Conservation (phyloP, 37 sponge, comb jelly and placozoan species). For the Agelas oroides region DNA sequence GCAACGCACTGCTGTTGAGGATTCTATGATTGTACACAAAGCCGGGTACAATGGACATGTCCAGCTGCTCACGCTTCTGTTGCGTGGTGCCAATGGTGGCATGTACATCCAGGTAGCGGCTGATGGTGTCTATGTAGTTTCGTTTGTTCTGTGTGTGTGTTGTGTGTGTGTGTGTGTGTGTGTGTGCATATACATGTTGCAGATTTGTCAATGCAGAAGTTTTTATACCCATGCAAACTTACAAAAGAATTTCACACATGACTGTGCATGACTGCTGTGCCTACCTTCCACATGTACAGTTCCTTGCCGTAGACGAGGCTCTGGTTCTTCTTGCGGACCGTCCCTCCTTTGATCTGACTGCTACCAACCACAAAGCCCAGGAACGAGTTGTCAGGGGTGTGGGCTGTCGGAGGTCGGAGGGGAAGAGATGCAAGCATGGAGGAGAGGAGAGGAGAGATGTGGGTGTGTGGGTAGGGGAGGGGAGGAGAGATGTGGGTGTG, state of each 20-base stretch:
- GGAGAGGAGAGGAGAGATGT: neutral
- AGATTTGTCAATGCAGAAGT: no score
- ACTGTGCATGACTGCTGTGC: neutral
- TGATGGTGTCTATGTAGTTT: slow-evolving; percentile 49
- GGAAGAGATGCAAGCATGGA: neutral
- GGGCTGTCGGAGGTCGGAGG: slow-evolving; percentile 46
- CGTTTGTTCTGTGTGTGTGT: slow-evolving; percentile 11
- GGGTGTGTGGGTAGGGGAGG: neutral
- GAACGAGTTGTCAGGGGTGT: slow-evolving; percentile 89
- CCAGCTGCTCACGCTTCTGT: neutral
- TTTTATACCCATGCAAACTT: neutral
- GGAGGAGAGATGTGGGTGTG: neutral
- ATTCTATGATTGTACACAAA: slow-evolving; percentile 76
- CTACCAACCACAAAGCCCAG: slow-evolving; percentile 79
- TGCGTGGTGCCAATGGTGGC: slow-evolving; percentile 43
- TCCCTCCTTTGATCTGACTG: neutral
- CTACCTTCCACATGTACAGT: slow-evolving; percentile 73
- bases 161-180: no score
- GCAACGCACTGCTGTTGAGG: slow-evolving; percentile 22
- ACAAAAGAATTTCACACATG: neutral
- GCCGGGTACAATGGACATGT: slow-evolving; percentile 39
- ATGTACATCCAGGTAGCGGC: slow-evolving; percentile 61
- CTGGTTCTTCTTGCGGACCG: slow-evolving; percentile 30
- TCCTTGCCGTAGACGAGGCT: slow-evolving; percentile 83
- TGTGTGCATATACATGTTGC: no score